phyloP scores from a whole-genome alignment of 2,888 invertebrate genomes.

The Hofmannophila pseudospretella region DNA sequence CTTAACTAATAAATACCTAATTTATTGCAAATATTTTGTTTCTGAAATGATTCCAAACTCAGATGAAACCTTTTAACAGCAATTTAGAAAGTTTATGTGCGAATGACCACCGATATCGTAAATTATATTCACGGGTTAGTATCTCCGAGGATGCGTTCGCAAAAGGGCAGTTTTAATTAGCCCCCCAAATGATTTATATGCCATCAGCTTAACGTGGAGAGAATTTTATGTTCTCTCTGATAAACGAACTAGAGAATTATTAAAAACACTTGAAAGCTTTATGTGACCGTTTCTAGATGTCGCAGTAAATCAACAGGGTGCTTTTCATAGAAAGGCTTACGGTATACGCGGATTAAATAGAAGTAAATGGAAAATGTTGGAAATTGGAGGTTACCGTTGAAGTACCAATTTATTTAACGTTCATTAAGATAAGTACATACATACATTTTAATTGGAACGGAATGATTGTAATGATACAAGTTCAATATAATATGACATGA shows the following conservation, averaged over 20 bases:
- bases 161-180: constrained; percentile 68
- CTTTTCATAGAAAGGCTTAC: too few species aligned
- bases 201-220: constrained; percentile 51
- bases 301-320: neutral
- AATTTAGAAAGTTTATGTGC: constrained; percentile 74
- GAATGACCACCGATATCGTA: constrained; percentile 61
- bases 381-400: too few species aligned
- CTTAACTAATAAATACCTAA: too few species aligned
- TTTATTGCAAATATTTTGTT: too few species aligned
- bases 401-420: too few species aligned
- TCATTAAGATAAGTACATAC: too few species aligned
- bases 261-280: neutral
- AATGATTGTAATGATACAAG: too few species aligned
- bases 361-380: too few species aligned
- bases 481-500: too few species aligned
- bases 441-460: too few species aligned
- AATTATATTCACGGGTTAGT: constrained; percentile 65
- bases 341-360: too few species aligned
- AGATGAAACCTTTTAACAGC: constrained; percentile 22
- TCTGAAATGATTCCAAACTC: too few species aligned
- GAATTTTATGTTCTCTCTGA: constrained; percentile 28
- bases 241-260: neutral
- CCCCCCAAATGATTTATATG: constrained; percentile 61
- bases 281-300: neutral
- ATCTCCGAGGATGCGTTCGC: constrained; percentile 39